A percentile compares a stretch with the other conserved stretches of the same genome.
These are phyloP conservation scores for Bubo blakistoni DNA, from an alignment of 2,113 vertebrate genomes.

Conservation along the genomic window DNA sequence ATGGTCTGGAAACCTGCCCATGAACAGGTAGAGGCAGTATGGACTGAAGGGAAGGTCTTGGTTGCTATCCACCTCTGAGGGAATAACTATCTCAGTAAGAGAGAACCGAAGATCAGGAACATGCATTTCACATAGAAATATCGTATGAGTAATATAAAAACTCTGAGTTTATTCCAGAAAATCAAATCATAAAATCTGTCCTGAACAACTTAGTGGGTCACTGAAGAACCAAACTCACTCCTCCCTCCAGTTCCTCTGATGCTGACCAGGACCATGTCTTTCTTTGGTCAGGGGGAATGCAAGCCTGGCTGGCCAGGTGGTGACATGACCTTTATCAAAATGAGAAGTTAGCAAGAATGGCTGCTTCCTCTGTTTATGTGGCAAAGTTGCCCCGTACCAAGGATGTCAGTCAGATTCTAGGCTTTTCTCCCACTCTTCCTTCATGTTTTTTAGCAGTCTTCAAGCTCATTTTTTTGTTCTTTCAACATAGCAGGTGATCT, in stretches of 20 bases:
- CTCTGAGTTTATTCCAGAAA: neutral
- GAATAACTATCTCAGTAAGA: constrained; percentile 15
- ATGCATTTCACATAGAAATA: neutral
- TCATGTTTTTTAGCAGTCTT: neutral
- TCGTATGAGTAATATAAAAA: neutral
- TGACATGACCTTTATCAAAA: neutral
- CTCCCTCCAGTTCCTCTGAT: neutral
- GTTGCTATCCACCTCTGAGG: constrained; percentile 21
- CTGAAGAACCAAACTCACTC: neutral
- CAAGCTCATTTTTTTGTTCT: neutral
- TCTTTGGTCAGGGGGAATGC: neutral
- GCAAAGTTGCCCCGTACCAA: neutral
- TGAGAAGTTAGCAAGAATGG: neutral
- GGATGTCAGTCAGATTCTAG: neutral
- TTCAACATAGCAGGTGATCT: neutral
- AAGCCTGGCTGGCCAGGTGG: neutral
- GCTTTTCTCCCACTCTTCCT: neutral
- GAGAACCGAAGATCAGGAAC: constrained; percentile 44
- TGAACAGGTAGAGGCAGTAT: neutral
- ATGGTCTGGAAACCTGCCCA: constrained; percentile 40
- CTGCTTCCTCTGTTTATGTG: constrained; percentile 5
- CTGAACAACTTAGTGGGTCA: neutral
- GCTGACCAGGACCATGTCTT: neutral
- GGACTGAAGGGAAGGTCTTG: neutral
- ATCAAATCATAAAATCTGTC: neutral